Evolutionary conservation across 2,888 invertebrate genomes (phyloP).

Genomic region (Drosophila antonietae): DNA sequence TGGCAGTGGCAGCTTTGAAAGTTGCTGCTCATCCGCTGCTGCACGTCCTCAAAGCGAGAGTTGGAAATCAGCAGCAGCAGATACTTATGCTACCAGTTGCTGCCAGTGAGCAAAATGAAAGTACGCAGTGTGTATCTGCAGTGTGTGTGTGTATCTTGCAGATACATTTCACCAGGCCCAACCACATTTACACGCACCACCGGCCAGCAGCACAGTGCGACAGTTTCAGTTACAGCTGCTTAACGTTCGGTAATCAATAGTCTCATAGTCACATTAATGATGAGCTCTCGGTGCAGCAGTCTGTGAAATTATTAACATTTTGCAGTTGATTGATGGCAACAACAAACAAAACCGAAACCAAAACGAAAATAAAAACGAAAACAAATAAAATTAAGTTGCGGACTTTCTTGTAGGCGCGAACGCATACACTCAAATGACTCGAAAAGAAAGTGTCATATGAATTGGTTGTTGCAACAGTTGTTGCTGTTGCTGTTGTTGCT

Average conservation of each 20-base stretch:
- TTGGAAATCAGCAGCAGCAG: constrained; percentile 50
- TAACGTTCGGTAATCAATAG: constrained; percentile 61
- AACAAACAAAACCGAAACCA: constrained; percentile 2
- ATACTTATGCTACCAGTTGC: constrained; percentile 39
- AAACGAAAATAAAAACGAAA: background rate
- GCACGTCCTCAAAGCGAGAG: constrained; percentile 51
- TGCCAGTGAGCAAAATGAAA: constrained; percentile 59
- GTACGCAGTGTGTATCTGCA: constrained; percentile 47
- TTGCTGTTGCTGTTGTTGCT: background rate
- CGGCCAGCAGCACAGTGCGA: constrained; percentile 33
- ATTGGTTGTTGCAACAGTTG: constrained; percentile 1
- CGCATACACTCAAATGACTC: constrained; percentile 39
- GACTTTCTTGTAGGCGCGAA: constrained; percentile 61
- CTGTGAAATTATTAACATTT: constrained; percentile 61
- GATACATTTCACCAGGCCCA: constrained; percentile 60
- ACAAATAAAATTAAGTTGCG: constrained; percentile 7
- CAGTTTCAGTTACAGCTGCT: constrained; percentile 41
- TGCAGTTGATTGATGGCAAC: constrained; percentile 62
- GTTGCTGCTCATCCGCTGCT: constrained; percentile 40
- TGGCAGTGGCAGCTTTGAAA: constrained; percentile 41
- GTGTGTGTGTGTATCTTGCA: constrained; percentile 21
- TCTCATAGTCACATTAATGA: constrained; percentile 36
- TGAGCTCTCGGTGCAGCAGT: constrained; percentile 29
- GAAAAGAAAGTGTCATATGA: constrained; percentile 73
- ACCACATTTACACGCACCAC: constrained; percentile 63